These are phyloP conservation scores for Lasius fuliginosus DNA, from an alignment of 2,888 invertebrate genomes.

Conservation along the genomic window DNA sequence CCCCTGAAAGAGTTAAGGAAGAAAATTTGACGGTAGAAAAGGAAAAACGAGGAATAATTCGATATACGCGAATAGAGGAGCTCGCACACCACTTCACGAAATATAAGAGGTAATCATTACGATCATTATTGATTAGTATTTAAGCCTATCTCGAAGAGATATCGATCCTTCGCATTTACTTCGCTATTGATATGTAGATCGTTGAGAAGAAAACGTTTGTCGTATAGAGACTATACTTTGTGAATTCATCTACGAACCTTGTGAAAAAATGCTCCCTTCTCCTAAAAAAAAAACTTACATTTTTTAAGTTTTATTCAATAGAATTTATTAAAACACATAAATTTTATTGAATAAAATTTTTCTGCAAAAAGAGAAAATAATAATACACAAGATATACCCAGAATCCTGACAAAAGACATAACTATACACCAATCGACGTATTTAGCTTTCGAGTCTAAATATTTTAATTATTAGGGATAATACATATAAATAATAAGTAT, in stretches of 20 bases:
- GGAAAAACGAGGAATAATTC: not conserved
- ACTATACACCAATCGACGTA: slow-evolving; percentile 69
- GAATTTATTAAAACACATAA: slow-evolving; percentile 26
- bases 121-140: slow-evolving; percentile 82
- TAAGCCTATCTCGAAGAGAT: slow-evolving; percentile 74
- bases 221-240: slow-evolving; percentile 68
- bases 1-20: slow-evolving; percentile 52
- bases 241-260: slow-evolving; percentile 68
- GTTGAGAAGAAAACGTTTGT: slow-evolving; percentile 61
- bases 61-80: slow-evolving; percentile 31
- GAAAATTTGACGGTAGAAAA: slow-evolving; percentile 25
- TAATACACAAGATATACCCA: slow-evolving; percentile 45
- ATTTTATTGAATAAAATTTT: slow-evolving; percentile 41
- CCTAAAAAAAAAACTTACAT: not conserved
- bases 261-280: slow-evolving; percentile 57
- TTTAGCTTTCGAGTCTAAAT: slow-evolving; percentile 81
- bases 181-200: slow-evolving; percentile 73
- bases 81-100: slow-evolving; percentile 67
- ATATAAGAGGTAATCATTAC: slow-evolving; percentile 71
- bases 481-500: slow-evolving; percentile 44
- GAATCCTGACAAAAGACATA: slow-evolving; percentile 29
- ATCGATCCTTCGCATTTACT: slow-evolving; percentile 72
- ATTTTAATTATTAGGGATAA: slow-evolving; percentile 76
- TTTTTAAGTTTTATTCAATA: slow-evolving; percentile 35
- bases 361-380: not conserved